Evolutionary conservation across 2,797 vertebrate genomes (phyloP).

Genomic region (Dermochelys coriacea): DNA sequence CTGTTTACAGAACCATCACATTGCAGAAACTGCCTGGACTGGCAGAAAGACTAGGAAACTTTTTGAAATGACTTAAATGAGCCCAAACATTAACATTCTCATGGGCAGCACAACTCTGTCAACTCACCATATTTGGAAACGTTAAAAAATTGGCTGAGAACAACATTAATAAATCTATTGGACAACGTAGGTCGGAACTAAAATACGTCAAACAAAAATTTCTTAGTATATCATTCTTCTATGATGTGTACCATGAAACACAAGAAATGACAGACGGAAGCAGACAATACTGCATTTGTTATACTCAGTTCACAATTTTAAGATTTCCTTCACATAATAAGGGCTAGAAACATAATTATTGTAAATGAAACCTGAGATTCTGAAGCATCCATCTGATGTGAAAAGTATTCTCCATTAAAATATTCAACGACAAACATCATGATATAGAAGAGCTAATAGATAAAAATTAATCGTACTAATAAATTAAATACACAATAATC

Average conservation of each 20-base stretch:
- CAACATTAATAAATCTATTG: neutral
- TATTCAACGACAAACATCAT: neutral
- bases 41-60: slow-evolving; percentile 7
- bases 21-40: neutral
- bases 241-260: neutral
- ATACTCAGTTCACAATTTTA: neutral
- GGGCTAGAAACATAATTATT: neutral
- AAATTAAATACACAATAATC: neutral
- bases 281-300: neutral
- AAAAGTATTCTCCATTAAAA: neutral
- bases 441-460: neutral
- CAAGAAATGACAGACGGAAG: neutral
- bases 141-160: neutral
- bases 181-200: neutral
- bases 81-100: neutral
- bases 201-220: slow-evolving; percentile 21
- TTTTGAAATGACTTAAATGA: neutral
- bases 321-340: neutral
- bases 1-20: slow-evolving; percentile 13
- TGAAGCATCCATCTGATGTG: neutral
- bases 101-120: neutral
- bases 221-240: neutral
- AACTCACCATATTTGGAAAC: neutral
- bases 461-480: neutral
- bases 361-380: neutral